Evolutionary conservation across 2,888 invertebrate genomes (phyloP).

Genomic region (Mesochorus sp.): DNA sequence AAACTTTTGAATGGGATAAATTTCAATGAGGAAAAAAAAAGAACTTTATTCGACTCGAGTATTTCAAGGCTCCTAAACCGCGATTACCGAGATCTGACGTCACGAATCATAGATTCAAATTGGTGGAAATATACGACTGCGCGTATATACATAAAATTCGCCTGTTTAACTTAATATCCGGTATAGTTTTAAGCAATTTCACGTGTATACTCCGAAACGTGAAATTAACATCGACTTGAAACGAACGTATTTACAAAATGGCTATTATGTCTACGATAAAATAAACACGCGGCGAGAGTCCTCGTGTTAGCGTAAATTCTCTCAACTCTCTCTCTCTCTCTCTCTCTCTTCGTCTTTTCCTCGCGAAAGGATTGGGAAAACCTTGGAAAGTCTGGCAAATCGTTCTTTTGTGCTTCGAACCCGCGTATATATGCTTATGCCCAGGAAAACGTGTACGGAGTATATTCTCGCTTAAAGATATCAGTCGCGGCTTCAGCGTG

Average conservation of each 20-base stretch:
- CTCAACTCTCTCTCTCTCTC: not conserved
- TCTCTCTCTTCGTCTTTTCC: not conserved
- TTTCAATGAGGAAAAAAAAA: not conserved
- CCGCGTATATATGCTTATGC: conserved; percentile 1
- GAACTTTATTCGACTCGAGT: not conserved
- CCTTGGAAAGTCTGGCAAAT: conserved; percentile 32
- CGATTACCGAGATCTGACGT: too few species aligned
- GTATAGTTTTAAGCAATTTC: too few species aligned
- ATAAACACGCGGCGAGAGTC: conserved; percentile 10
- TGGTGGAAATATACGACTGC: too few species aligned
- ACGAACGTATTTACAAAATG: not conserved
- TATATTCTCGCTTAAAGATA: conserved; percentile 26
- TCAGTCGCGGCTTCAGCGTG: conserved; percentile 40
- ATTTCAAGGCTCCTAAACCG: too few species aligned
- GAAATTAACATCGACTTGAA: too few species aligned
- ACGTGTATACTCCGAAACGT: too few species aligned
- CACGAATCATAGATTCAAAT: too few species aligned
- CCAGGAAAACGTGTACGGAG: not conserved
- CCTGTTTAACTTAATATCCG: too few species aligned
- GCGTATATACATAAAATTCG: too few species aligned
- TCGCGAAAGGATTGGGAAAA: conserved; percentile 34
- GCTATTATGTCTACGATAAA: conserved; percentile 19
- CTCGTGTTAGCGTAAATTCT: not conserved
- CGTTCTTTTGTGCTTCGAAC: too few species aligned
- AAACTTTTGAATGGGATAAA: not conserved